Conservation (phyloP, 2,888 invertebrate genomes). For the Chelonus formosanus region DNA sequence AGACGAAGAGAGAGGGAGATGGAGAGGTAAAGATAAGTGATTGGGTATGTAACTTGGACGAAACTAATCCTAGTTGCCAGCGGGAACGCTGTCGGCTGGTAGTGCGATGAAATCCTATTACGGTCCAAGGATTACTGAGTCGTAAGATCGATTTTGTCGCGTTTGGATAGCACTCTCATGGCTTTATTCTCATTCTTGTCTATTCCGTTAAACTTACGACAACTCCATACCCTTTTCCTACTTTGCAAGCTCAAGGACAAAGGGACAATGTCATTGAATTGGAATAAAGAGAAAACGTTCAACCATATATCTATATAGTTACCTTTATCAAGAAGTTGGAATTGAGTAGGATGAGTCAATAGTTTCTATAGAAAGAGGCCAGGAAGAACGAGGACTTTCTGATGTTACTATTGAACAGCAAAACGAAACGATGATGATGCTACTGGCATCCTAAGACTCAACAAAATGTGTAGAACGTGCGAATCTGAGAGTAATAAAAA, state of each 20-base stretch:
- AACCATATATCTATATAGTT: no score
- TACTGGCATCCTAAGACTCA: background rate
- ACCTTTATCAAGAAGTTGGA: no score
- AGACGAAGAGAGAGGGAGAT: background rate
- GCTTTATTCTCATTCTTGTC: background rate
- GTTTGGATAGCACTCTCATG: conserved; percentile 16
- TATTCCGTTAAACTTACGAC: background rate
- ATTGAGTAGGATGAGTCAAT: no score
- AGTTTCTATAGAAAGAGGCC: no score
- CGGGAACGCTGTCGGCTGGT: conserved; percentile 39
- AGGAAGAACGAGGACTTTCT: no score
- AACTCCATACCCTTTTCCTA: background rate
- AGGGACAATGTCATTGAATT: background rate
- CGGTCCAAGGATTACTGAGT: conserved; percentile 47
- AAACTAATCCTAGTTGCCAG: conserved; percentile 40
- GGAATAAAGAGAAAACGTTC: no score
- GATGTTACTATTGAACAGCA: no score
- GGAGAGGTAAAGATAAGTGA: conserved; percentile 1
- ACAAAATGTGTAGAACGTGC: conserved; percentile 6
- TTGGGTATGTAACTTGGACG: conserved; percentile 29
- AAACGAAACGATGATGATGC: no score
- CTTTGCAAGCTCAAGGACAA: background rate
- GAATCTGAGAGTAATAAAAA: conserved; percentile 33
- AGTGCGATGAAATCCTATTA: conserved; percentile 50
- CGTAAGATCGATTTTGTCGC: conserved; percentile 36